Evolutionary conservation across 2,113 vertebrate species (phyloP), one percentile per base, ranked within the genome.

Genomic region (Zeus faber): DNA sequence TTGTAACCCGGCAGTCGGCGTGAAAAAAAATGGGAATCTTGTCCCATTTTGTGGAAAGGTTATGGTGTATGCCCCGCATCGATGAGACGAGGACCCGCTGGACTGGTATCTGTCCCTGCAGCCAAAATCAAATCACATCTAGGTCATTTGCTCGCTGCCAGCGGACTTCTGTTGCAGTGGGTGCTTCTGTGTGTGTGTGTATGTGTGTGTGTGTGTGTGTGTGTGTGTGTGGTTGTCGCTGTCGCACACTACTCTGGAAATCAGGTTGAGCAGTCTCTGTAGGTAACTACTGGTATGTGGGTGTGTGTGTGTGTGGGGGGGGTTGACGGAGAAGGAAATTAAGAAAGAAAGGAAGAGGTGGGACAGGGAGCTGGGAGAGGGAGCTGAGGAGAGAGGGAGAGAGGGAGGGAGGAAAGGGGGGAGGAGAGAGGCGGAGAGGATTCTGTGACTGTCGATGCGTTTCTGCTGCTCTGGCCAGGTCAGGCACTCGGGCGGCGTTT

Each of bases 91-190:
- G 31, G 25, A 41, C 41, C 49, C 47, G 18, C 33, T 35, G 47
- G 18, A 24, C 35, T 37, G 58, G 50, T 65, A 53, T 72, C 49
- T 67, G 68, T 61, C 49, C 67, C 9, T 58, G 49, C 62, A 46
- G 76, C 73, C 71, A 51, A n/a, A 77, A 81, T 76, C 70, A 73
- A 43, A 77, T 75, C 77, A 55, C 71, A 85, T 79, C 55, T 81
- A 77, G 80, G 77, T 81, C 80, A 45, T 8, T 45, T 8, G 77
- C 54, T 55, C 47, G 45, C 54, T 39, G 56, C 60, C 67, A 63
- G 51, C 43, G 49, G 58, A 46, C 35, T 58, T 43, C 40, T 16
- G 49, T 3, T 39, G 10, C 35, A n/a, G n/a, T n/a, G n/a, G n/a
- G n/a, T n/a, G n/a, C 50, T 13, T 13, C 7, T 22, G 13, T 44